phyloP scores from a whole-genome alignment of 2,797 vertebrate species.

The Chaetophractus vellerosus region DNA sequence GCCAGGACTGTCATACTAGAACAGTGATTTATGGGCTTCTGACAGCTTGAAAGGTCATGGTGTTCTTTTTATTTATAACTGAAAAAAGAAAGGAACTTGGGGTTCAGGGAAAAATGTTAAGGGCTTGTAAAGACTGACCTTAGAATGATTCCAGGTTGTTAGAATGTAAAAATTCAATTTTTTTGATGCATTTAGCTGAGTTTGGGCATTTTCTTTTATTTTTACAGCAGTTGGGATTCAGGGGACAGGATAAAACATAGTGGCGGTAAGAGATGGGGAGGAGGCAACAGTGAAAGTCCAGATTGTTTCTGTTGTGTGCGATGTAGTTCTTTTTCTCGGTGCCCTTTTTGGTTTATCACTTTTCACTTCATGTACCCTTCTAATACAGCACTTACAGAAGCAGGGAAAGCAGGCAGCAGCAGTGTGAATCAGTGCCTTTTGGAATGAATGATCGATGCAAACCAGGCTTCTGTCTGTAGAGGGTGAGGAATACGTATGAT shows the following conservation, averaged over 20 bases:
- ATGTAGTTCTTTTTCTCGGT: neutral
- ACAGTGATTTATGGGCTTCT: slow-evolving; percentile 68
- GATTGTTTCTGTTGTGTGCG: neutral
- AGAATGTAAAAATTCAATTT: slow-evolving; percentile 59
- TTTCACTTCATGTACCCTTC: neutral
- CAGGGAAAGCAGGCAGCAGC: neutral
- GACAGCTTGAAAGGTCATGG: slow-evolving; percentile 68
- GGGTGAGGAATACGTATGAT: neutral
- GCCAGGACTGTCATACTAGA: slow-evolving; percentile 54
- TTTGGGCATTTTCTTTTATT: neutral
- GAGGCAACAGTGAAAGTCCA: neutral
- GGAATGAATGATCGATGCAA: neutral
- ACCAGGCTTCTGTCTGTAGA: neutral
- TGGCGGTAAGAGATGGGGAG: neutral
- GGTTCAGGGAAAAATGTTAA: slow-evolving; percentile 28
- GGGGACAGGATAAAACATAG: neutral
- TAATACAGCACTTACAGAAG: slow-evolving; percentile 17
- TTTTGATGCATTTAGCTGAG: slow-evolving; percentile 47
- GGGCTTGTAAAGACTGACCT: slow-evolving; percentile 58
- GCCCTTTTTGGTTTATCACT: slow-evolving; percentile 19
- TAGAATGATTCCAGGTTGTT: slow-evolving; percentile 8
- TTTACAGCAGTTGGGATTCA: slow-evolving; percentile 17
- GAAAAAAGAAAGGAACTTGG: slow-evolving; percentile 63
- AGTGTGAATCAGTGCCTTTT: neutral
- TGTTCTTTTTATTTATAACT: slow-evolving; percentile 64